Evolutionary conservation across 2,888 invertebrate species (phyloP).

Genomic region (Lordiphosa andalusiaca): DNA sequence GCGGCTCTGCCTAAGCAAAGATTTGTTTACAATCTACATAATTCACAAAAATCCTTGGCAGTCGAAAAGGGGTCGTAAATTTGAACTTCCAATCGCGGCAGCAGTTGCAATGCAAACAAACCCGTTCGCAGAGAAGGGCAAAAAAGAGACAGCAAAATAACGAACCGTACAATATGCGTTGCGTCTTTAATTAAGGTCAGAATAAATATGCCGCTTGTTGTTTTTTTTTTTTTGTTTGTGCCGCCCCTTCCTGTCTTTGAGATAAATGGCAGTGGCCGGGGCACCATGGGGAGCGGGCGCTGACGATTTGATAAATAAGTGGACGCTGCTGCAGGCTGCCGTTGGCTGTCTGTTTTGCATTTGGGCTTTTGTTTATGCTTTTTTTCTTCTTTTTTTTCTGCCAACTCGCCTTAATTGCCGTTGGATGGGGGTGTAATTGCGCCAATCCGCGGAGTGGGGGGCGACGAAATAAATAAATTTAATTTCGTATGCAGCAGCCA

Average conservation of each 20-base stretch:
- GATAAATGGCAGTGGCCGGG: constrained; percentile 54
- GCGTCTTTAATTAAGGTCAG: constrained; percentile 70
- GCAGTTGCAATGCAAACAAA: constrained; percentile 41
- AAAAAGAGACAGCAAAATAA: constrained; percentile 24
- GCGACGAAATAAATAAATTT: constrained; percentile 51
- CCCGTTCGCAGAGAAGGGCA: neutral
- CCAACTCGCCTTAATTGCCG: constrained; percentile 58
- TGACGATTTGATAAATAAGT: constrained; percentile 68
- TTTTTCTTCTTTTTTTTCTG: constrained; percentile 28
- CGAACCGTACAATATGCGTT: constrained; percentile 55
- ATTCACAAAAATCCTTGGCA: constrained; percentile 18
- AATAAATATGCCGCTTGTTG: constrained; percentile 23
- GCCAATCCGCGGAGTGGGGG: constrained; percentile 38
- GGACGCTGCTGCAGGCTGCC: constrained; percentile 24
- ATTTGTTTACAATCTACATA: constrained; percentile 18
- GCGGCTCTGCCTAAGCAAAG: constrained; percentile 11
- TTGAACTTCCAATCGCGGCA: constrained; percentile 23
- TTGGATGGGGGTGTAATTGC: constrained; percentile 68
- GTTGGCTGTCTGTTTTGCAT: constrained; percentile 34
- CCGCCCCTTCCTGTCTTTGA: constrained; percentile 40
- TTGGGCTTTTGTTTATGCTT: constrained; percentile 27
- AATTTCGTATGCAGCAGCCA: constrained; percentile 30
- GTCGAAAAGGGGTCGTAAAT: constrained; percentile 30
- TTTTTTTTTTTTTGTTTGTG: constrained; percentile 3
- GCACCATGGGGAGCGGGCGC: constrained; percentile 1